Conservation (phyloP, 2,797 vertebrate species). For the Myotis vivesi region DNA sequence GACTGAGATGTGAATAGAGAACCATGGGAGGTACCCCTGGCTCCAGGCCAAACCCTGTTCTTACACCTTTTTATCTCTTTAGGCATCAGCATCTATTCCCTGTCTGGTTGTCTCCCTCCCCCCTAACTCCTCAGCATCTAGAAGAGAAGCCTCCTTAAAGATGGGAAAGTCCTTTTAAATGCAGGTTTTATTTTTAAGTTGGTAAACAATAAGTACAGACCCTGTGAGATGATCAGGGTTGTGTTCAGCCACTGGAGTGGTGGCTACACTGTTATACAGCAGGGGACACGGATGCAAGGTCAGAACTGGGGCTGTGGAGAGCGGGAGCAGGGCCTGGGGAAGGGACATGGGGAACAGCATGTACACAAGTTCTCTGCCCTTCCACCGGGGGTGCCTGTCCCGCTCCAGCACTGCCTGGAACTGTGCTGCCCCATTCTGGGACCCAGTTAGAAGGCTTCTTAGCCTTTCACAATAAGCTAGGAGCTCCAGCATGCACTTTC, state of each 20-base stretch:
- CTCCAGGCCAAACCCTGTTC: background rate
- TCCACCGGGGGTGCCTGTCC: background rate
- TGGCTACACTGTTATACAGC: background rate
- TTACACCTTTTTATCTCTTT: background rate
- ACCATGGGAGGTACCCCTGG: fast-evolving
- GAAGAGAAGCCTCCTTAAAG: background rate
- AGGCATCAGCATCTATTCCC: background rate
- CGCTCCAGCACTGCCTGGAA: background rate
- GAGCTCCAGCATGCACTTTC: background rate
- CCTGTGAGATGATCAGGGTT: background rate
- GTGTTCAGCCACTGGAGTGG: background rate
- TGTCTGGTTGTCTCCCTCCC: background rate
- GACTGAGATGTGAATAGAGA: background rate
- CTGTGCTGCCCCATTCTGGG: background rate
- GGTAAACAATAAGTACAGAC: background rate
- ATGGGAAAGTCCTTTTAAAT: background rate
- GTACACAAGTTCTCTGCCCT: background rate
- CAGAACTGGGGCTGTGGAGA: background rate
- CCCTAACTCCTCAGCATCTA: background rate
- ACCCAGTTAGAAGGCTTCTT: background rate
- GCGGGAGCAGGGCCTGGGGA: background rate
- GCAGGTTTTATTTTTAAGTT: background rate
- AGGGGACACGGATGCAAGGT: background rate
- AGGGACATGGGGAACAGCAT: fast-evolving
- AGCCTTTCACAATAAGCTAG: background rate